A percentile compares a stretch with the other conserved stretches of the same genome.
Evolutionary conservation across 2,888 invertebrate genomes (phyloP).

Genomic region (Cataglyphis cursor): DNA sequence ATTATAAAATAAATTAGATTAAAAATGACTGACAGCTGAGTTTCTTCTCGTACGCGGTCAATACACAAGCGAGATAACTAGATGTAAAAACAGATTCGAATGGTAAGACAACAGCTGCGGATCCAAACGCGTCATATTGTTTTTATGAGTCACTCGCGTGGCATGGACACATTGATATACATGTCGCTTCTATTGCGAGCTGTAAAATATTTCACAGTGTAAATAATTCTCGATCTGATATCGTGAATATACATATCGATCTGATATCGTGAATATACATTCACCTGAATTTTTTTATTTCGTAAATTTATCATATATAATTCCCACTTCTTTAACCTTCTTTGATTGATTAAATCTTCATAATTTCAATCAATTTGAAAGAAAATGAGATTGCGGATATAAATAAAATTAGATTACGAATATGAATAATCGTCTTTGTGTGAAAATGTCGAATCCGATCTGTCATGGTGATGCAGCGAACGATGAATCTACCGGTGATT

Average conservation of each 20-base stretch:
- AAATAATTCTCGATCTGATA: conserved; percentile 4
- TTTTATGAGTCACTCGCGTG: conserved; percentile 79
- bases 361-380: neutral
- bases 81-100: conserved; percentile 73
- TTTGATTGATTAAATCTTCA: neutral
- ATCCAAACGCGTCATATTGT: conserved; percentile 79
- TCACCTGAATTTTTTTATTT: neutral
- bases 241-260: neutral
- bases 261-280: neutral
- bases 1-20: conserved; percentile 33
- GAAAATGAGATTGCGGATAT: neutral
- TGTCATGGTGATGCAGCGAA: neutral
- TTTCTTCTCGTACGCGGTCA: neutral
- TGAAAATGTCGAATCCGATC: neutral
- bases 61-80: conserved; percentile 55
- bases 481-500: conserved; percentile 10
- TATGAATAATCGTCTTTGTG: conserved; percentile 24
- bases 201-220: neutral
- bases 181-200: conserved; percentile 56
- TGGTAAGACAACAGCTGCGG: conserved; percentile 80
- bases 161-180: conserved; percentile 69
- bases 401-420: neutral
- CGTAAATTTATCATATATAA: neutral
- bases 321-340: neutral
- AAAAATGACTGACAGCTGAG: neutral